These are phyloP conservation scores for Eledona agricola DNA, from an alignment of 2,888 invertebrate genomes.

Conservation along the genomic window DNA sequence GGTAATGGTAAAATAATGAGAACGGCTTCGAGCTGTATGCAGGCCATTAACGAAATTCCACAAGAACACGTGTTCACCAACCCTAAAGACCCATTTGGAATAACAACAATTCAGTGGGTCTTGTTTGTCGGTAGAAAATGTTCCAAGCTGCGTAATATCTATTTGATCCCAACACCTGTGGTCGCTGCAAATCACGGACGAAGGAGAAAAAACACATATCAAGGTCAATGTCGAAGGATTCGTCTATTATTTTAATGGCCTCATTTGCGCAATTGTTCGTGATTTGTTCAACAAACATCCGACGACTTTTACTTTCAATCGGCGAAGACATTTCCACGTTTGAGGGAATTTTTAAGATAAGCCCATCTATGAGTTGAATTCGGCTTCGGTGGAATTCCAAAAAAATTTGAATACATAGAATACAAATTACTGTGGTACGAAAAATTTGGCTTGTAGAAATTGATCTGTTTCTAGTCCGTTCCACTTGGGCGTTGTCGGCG, in stretches of 20 bases:
- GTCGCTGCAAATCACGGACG: constrained; percentile 10
- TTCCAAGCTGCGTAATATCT: constrained; percentile 20
- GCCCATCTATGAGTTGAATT: too few species aligned
- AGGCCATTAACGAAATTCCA: constrained; percentile 17
- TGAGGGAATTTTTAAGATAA: too few species aligned
- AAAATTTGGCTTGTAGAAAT: too few species aligned
- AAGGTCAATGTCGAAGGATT: constrained; percentile 36
- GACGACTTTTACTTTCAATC: constrained; percentile 9
- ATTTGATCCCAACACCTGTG: constrained; percentile 15
- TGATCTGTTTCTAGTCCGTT: too few species aligned
- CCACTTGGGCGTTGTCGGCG: constrained; percentile 12
- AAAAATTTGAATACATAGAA: too few species aligned
- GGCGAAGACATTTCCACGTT: too few species aligned
- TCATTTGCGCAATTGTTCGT: constrained; percentile 34
- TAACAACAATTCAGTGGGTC: constrained; percentile 13
- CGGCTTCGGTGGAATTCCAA: too few species aligned
- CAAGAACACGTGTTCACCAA: constrained; percentile 21
- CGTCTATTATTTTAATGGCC: constrained; percentile 31
- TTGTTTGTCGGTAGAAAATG: too few species aligned
- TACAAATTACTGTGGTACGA: too few species aligned
- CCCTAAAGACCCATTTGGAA: constrained; percentile 13
- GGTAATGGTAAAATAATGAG: constrained; percentile 26
- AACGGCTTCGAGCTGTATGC: constrained; percentile 4
- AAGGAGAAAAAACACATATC: constrained; percentile 10
- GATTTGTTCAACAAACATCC: constrained; percentile 7